Evolutionary conservation across 92 coral and sea anemone genomes (phyloP).

Genomic region (Zoanthus sociatus): DNA sequence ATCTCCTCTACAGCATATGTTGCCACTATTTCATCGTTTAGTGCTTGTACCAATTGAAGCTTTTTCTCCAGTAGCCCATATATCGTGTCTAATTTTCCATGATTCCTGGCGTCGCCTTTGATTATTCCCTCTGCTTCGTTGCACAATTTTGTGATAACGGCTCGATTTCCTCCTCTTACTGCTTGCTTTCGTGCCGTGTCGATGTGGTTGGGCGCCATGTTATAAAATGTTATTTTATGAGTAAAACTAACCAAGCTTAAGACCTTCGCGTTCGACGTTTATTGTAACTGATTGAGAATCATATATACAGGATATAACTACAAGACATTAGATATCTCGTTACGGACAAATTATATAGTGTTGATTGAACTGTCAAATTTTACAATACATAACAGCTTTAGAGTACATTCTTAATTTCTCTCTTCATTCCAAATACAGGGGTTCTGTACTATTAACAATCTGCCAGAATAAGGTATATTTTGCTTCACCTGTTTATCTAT

Average conservation of each 20-base stretch:
- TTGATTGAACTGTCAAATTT: neutral
- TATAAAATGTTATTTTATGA: neutral
- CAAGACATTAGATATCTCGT: too few relatives aligned
- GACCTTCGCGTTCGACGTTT: constrained; percentile 1
- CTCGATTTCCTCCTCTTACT: constrained; percentile 66
- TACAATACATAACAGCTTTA: neutral
- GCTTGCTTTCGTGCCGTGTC: constrained; percentile 45
- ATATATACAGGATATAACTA: too few relatives aligned
- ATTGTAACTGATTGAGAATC: too few relatives aligned
- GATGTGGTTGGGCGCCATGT: constrained; percentile 47
- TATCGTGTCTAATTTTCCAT: neutral
- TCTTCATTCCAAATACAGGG: too few relatives aligned
- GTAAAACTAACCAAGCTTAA: neutral
- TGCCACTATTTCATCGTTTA: constrained; percentile 43
- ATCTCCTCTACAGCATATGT: constrained; percentile 46
- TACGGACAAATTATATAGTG: too few relatives aligned
- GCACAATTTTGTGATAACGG: constrained; percentile 64
- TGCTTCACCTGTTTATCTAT: neutral
- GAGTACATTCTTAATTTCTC: too few relatives aligned
- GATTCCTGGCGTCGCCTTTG: neutral
- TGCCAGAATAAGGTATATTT: neutral
- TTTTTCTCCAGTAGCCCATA: neutral
- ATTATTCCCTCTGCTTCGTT: constrained; percentile 69
- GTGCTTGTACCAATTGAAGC: neutral
- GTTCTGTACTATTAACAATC: too few relatives aligned